Percentiles rank a stretch among this genome's conserved stretches.
Conservation (phyloP, 2,888 invertebrate genomes). For the Tridacna gigas region DNA sequence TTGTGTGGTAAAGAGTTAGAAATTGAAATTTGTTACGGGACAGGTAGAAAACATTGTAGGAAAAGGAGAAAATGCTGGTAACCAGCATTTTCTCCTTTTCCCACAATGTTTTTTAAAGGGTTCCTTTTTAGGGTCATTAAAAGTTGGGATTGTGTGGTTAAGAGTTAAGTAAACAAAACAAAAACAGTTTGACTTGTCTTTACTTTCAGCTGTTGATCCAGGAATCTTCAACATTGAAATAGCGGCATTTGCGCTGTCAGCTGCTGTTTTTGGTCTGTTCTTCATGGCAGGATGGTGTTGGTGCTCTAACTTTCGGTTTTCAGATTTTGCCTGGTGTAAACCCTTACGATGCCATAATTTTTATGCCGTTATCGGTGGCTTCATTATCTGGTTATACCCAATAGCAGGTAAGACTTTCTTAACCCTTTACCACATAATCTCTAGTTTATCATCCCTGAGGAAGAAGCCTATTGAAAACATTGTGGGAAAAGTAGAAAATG, state of each 20-base stretch:
- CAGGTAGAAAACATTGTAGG: neutral
- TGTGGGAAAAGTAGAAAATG: too few relatives aligned
- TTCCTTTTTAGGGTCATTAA: neutral
- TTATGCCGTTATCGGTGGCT: neutral
- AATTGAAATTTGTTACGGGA: neutral
- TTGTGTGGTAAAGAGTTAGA: too few relatives aligned
- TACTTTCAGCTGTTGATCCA: neutral
- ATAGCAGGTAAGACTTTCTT: neutral
- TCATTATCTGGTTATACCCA: neutral
- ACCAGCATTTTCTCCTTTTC: neutral
- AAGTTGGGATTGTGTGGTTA: neutral
- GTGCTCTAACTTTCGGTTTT: constrained; percentile 13
- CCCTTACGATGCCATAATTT: neutral
- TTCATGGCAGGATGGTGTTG: constrained; percentile 22
- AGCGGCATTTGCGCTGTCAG: neutral
- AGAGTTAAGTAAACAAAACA: neutral
- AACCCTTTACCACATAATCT: too few relatives aligned
- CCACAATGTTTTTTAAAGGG: neutral
- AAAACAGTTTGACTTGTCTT: neutral
- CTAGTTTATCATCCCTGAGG: too few relatives aligned
- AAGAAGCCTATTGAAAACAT: too few relatives aligned
- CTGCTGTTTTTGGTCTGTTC: neutral
- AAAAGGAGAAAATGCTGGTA: neutral
- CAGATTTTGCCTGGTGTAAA: neutral
- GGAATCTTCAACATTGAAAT: neutral